A percentile compares a stretch with the other conserved stretches of the same genome.
These are phyloP conservation scores for Aurelia sp. DNA, from an alignment of 30 jellyfish, hydroid and myxozoan species.

Conservation along the genomic window DNA sequence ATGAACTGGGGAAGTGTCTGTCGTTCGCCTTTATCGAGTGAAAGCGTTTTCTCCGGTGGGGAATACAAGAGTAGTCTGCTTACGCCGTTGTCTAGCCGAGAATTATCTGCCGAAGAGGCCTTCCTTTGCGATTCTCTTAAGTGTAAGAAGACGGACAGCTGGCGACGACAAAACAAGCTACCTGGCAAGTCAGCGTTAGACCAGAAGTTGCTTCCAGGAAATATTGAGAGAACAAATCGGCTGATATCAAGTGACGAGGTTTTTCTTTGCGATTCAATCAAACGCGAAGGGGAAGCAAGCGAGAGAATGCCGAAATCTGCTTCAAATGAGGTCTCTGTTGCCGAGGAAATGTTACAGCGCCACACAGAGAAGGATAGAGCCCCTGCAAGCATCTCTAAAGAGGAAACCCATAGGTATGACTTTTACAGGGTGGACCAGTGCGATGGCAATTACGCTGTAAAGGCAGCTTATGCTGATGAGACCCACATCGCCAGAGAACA, in stretches of 20 bases:
- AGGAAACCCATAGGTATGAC: too few species aligned
- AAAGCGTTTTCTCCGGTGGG: constrained; percentile 34
- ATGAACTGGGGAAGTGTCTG: neutral
- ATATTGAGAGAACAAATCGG: neutral
- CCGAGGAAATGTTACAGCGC: constrained; percentile 7
- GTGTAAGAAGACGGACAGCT: neutral
- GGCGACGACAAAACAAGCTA: too few species aligned
- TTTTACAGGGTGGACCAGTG: too few species aligned
- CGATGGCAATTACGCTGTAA: too few species aligned
- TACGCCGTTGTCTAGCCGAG: constrained; percentile 3
- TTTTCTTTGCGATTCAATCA: neutral
- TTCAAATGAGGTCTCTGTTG: constrained; percentile 3
- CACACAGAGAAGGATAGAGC: neutral
- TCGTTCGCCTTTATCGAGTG: constrained; percentile 10
- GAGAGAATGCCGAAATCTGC: neutral
- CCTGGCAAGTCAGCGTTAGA: too few species aligned
- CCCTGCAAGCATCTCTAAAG: too few species aligned
- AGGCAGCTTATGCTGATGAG: too few species aligned
- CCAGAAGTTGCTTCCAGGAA: neutral
- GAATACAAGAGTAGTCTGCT: neutral
- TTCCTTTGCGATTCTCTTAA: constrained; percentile 26
- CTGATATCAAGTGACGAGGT: constrained; percentile 7
- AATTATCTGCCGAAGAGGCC: constrained; percentile 13
- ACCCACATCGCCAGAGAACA: neutral
- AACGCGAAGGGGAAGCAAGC: neutral